phyloP scores from a whole-genome alignment of 2,797 vertebrate genomes.

The Taeniopygia guttata region DNA sequence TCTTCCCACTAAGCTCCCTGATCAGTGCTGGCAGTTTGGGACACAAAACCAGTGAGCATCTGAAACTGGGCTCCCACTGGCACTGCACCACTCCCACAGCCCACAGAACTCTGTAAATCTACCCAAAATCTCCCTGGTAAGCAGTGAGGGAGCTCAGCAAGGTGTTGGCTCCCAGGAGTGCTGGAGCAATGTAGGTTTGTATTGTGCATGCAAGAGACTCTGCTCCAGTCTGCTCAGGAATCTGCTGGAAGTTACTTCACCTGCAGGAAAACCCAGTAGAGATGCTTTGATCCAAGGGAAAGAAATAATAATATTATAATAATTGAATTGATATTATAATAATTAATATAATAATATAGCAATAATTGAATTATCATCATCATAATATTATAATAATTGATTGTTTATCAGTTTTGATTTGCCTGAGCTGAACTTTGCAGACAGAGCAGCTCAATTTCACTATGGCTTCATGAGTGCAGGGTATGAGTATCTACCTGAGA shows the following conservation, averaged over 20 bases:
- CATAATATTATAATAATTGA: neutral
- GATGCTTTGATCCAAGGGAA: neutral
- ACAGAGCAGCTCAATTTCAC: neutral
- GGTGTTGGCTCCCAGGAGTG: neutral
- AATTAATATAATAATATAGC: neutral
- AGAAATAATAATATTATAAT: neutral
- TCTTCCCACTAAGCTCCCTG: neutral
- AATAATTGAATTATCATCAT: neutral
- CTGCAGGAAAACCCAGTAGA: neutral
- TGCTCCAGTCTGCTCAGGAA: neutral
- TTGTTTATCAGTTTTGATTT: neutral
- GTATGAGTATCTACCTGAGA: fast-evolving
- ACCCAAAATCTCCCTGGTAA: neutral
- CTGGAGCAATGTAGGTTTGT: fast-evolving
- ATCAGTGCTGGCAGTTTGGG: neutral
- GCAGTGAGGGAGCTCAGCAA: neutral
- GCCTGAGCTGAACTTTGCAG: neutral
- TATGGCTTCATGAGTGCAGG: fast-evolving
- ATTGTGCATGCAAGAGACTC: fast-evolving
- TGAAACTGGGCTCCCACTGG: neutral
- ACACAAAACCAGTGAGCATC: neutral
- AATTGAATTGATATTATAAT: neutral
- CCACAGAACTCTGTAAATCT: neutral
- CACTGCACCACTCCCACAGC: neutral
- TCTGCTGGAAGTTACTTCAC: neutral